phyloP scores from a whole-genome alignment of 2,888 invertebrate genomes.

The Nipponacmea schrenckii region DNA sequence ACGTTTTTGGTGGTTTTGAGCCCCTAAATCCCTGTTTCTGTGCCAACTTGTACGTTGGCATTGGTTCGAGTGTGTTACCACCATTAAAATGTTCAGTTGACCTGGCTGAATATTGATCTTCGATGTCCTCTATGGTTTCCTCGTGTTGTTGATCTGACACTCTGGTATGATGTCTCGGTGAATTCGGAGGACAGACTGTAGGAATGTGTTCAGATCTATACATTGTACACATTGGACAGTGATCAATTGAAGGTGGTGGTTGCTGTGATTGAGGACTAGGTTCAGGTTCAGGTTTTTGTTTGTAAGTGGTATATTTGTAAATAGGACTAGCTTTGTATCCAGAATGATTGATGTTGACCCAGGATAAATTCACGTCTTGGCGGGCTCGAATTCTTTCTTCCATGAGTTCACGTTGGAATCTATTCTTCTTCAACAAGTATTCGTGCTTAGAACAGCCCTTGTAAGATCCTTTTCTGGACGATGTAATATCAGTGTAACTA shows the following conservation, averaged over 20 bases:
- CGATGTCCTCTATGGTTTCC: neutral
- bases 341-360: neutral
- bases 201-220: neutral
- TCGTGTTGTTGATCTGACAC: neutral
- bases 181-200: neutral
- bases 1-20: neutral
- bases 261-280: neutral
- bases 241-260: neutral
- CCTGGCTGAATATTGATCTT: neutral
- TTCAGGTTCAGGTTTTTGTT: neutral
- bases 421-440: neutral
- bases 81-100: neutral
- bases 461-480: neutral
- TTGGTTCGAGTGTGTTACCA: neutral
- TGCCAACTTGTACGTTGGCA: neutral
- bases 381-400: neutral
- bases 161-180: neutral
- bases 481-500: neutral
- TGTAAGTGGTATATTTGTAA: neutral
- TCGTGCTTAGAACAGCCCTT: neutral
- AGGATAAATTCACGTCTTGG: neutral
- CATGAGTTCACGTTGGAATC: neutral
- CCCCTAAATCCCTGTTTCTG: neutral
- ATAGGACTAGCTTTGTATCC: conserved; percentile 1
- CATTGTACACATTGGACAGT: conserved; percentile 3